phyloP scores from a whole-genome alignment of 2,797 vertebrate genomes.

The Pseudomugil tenellus region DNA sequence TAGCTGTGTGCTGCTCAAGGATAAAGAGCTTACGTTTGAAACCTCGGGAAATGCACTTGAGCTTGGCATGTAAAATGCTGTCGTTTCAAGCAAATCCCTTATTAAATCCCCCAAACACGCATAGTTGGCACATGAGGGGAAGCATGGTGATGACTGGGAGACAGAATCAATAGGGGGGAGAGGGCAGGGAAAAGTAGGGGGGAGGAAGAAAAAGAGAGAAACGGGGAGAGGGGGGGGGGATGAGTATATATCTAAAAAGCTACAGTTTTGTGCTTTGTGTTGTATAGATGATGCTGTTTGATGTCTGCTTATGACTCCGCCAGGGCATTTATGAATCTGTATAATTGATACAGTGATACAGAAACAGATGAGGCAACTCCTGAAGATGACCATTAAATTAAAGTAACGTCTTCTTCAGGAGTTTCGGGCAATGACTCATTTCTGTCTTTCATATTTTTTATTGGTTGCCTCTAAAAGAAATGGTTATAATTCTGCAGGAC shows the following conservation, averaged over 20 bases:
- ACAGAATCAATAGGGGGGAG: conserved; percentile 39
- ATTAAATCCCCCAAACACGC: conserved; percentile 68
- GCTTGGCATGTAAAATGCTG: conserved; percentile 64
- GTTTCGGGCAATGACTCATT: conserved; percentile 15
- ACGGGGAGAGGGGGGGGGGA: neutral
- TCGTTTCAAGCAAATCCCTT: conserved; percentile 72
- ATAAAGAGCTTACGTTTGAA: conserved; percentile 78
- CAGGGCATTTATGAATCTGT: conserved; percentile 26
- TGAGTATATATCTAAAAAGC: conserved; percentile 30
- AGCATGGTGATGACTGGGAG: conserved; percentile 46
- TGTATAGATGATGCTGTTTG: conserved; percentile 50
- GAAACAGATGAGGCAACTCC: conserved; percentile 37
- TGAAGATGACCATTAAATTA: conserved; percentile 12
- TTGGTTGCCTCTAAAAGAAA: conserved; percentile 17
- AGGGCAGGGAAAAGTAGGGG: conserved; percentile 29
- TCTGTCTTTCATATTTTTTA: neutral
- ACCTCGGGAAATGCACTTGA: conserved; percentile 71
- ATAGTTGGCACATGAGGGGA: conserved; percentile 63
- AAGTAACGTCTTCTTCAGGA: conserved; percentile 9
- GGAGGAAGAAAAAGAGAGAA: conserved; percentile 1
- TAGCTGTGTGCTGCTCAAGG: conserved; percentile 60
- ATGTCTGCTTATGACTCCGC: conserved; percentile 45
- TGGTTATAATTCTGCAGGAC: conserved; percentile 24
- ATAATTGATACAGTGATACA: conserved; percentile 27
- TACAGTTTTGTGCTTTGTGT: conserved; percentile 21